A percentile compares a stretch with the other conserved stretches of the same genome.
Conservation (phyloP, 2,113 vertebrate species). For the Chunga burmeisteri region DNA sequence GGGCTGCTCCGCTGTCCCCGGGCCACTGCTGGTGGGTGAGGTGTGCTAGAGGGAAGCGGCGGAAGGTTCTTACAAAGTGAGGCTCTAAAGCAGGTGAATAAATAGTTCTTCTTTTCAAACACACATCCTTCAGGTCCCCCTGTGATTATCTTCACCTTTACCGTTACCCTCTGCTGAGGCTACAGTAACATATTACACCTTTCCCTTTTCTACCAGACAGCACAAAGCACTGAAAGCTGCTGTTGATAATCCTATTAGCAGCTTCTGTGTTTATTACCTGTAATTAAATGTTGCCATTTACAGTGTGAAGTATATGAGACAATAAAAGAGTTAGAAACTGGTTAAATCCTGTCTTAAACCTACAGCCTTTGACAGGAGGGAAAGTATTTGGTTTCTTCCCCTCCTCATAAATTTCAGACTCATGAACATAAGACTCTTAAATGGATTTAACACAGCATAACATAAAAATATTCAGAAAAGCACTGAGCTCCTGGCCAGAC, state of each 20-base stretch:
- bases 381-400: not conserved
- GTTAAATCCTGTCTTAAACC: slow-evolving; percentile 28
- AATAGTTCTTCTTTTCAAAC: accelerated
- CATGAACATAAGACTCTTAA: not conserved
- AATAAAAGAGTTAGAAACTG: not conserved
- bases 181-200: accelerated
- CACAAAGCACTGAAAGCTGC: not conserved
- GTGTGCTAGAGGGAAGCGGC: not conserved
- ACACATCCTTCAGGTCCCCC: not conserved
- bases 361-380: not conserved
- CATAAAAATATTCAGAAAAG: not conserved
- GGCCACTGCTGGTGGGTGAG: not conserved
- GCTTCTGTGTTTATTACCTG: slow-evolving; percentile 9
- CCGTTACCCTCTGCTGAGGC: not conserved
- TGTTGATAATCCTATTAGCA: not conserved
- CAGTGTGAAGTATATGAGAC: not conserved
- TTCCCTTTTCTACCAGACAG: not conserved
- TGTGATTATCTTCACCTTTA: accelerated
- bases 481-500: not conserved
- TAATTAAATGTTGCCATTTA: slow-evolving; percentile 8
- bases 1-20: not conserved
- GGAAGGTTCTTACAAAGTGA: accelerated
- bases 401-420: not conserved
- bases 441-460: slow-evolving; percentile 39
- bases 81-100: not conserved